phyloP scores from a whole-genome alignment of 2,113 vertebrate species.

The Zingel zingel region DNA sequence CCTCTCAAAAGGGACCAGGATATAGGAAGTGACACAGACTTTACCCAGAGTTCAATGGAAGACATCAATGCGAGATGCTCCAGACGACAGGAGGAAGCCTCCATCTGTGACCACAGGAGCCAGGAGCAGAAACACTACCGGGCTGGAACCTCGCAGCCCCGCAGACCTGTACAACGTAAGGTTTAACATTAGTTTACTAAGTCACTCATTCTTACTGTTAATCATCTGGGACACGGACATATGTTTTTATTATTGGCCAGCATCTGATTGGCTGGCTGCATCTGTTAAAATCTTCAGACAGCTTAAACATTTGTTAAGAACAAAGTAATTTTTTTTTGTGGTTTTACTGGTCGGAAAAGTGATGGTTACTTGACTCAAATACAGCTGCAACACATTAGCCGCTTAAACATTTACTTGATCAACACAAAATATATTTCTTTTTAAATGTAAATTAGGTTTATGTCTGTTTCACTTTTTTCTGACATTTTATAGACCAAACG shows the following conservation, averaged over 20 bases:
- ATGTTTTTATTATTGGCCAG: background rate
- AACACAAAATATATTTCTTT: too few relatives aligned
- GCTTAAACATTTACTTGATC: too few relatives aligned
- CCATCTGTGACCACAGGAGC: constrained; percentile 84
- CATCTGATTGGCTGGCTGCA: background rate
- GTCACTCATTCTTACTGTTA: background rate
- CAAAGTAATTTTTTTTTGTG: background rate
- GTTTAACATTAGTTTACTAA: constrained; percentile 8
- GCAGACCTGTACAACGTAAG: constrained; percentile 71
- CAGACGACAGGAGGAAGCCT: constrained; percentile 70
- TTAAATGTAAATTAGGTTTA: too few relatives aligned
- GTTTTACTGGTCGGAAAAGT: too few relatives aligned
- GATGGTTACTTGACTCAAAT: too few relatives aligned
- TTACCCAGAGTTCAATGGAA: constrained; percentile 87
- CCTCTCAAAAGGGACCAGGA: constrained; percentile 84
- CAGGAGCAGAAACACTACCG: constrained; percentile 84
- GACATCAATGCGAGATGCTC: constrained; percentile 78
- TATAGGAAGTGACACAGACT: constrained; percentile 86
- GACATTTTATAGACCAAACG: background rate
- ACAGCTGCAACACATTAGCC: too few relatives aligned
- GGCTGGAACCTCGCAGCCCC: constrained; percentile 54
- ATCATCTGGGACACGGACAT: fast-evolving
- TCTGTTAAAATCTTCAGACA: background rate
- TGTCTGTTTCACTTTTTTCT: background rate
- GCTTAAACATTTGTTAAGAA: background rate